Conservation (phyloP, 1,140 invertebrate species). For the Lanistes nyassanus region DNA sequence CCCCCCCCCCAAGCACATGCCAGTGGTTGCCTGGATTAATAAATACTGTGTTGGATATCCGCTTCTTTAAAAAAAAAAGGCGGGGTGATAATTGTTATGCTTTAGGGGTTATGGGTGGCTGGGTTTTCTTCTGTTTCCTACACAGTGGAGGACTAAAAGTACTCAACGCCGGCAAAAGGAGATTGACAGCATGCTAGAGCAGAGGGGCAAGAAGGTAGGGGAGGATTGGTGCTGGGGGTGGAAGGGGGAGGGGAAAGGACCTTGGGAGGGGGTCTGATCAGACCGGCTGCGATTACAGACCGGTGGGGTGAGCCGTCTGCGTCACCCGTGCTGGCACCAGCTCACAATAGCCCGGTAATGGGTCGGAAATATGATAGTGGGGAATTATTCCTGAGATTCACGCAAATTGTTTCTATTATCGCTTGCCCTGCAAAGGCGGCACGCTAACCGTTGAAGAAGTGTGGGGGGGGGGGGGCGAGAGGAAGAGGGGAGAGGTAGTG, state of each 20-base stretch:
- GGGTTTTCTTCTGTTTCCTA: too few species aligned
- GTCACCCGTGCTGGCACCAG: background rate
- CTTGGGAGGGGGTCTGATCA: background rate
- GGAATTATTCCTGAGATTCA: conserved; percentile 21
- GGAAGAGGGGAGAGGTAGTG: background rate
- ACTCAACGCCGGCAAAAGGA: too few species aligned
- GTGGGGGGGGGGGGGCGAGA: background rate
- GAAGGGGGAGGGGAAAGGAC: background rate
- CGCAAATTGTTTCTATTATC: conserved; percentile 24
- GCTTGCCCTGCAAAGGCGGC: background rate
- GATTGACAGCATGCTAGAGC: too few species aligned
- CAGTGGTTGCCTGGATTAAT: too few species aligned
- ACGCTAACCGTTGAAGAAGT: background rate
- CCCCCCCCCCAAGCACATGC: too few species aligned
- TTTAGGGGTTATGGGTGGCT: too few species aligned
- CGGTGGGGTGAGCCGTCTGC: background rate
- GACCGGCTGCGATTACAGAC: conserved; percentile 7
- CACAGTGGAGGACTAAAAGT: too few species aligned
- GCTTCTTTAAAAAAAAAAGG: too few species aligned
- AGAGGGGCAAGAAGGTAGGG: too few species aligned
- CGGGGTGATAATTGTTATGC: too few species aligned
- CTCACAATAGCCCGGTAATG: conserved; percentile 8
- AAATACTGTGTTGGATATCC: too few species aligned
- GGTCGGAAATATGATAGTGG: conserved; percentile 20
- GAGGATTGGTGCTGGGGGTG: background rate